A percentile compares a stretch with the other conserved stretches of the same genome.
These are phyloP conservation scores for Pseudococcus viburni DNA, from an alignment of 2,888 invertebrate genomes.

Conservation along the genomic window DNA sequence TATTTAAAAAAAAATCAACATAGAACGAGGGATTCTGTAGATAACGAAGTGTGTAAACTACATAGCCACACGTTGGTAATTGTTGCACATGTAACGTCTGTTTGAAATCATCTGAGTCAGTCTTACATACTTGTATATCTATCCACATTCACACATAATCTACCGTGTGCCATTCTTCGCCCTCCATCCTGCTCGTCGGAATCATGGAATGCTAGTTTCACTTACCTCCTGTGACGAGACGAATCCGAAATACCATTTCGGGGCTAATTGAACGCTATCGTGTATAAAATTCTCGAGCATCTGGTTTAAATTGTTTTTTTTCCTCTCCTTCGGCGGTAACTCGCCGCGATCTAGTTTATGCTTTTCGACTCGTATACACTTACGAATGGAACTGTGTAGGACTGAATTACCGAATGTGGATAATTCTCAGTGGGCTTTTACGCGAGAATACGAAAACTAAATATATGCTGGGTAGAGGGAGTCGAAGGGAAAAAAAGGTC, in stretches of 20 bases:
- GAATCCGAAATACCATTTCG: constrained; percentile 16
- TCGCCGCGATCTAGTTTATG: not conserved
- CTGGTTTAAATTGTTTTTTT: constrained; percentile 38
- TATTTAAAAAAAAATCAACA: too few species aligned
- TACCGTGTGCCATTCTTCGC: not conserved
- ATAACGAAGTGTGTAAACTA: not conserved
- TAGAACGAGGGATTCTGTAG: too few species aligned
- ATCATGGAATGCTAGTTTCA: not conserved
- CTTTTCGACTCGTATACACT: not conserved
- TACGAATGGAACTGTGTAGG: not conserved
- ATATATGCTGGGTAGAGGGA: not conserved
- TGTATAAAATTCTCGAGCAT: constrained; percentile 27
- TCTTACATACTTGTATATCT: not conserved
- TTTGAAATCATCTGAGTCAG: constrained; percentile 11
- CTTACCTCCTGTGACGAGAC: constrained; percentile 29
- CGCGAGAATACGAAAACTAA: not conserved
- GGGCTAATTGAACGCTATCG: not conserved
- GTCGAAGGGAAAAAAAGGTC: not conserved
- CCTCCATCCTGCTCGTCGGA: not conserved
- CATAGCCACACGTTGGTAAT: too few species aligned
- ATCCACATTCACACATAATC: not conserved
- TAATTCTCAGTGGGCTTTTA: not conserved
- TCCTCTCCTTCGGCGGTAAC: not conserved
- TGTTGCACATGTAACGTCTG: too few species aligned
- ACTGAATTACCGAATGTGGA: not conserved